Evolutionary conservation across 2,113 vertebrate species (phyloP), one percentile per base, ranked within the genome.

Genomic region (Motacilla alba): DNA sequence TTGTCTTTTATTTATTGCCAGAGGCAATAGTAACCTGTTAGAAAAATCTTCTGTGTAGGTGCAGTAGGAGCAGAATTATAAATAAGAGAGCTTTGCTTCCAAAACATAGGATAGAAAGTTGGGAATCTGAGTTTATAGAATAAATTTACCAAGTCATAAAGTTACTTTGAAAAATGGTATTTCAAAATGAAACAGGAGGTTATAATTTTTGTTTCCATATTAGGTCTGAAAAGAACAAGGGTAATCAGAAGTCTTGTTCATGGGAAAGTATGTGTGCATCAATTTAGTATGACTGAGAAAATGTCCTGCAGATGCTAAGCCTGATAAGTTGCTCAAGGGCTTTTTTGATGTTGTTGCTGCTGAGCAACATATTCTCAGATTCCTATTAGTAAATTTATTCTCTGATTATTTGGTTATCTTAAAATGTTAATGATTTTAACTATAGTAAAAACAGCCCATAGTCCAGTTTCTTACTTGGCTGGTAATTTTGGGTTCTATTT

Each of bases 401-500:
- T 27, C 1, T 44, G 33, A 83, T 89, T 86, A 64, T 91, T 77
- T 20, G 3, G 24, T 77, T 74, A 50, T 79, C 50, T 91, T 80
- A 43, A 94, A 87, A 60, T 76, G 62, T 37, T 82, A 47, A 14
- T 84, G 80, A 22, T 76, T 59, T 76, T 35, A 62, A 64, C 47
- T 60, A 26, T 79, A 47, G 17, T 20, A n/a, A 83, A 85, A 90
- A 58, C 41, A 89, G 31, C 33, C 49, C 47, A 8, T 47, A 59
- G 26, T 58, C 26, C 35, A 70, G 3, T 83, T 70, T 76, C 53
- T 26, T 56, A 62, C 64, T 52, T 52, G 76, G 24, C 69, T 44
- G 60, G 69, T 97, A 63, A 96, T 94, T 94, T 56, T 95, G 82
- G 62, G 27, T 98, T 96, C 86, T 98, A 0, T 98, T 95, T 98